Conservation (phyloP, 2,113 vertebrate species). For the Psophia crepitans region DNA sequence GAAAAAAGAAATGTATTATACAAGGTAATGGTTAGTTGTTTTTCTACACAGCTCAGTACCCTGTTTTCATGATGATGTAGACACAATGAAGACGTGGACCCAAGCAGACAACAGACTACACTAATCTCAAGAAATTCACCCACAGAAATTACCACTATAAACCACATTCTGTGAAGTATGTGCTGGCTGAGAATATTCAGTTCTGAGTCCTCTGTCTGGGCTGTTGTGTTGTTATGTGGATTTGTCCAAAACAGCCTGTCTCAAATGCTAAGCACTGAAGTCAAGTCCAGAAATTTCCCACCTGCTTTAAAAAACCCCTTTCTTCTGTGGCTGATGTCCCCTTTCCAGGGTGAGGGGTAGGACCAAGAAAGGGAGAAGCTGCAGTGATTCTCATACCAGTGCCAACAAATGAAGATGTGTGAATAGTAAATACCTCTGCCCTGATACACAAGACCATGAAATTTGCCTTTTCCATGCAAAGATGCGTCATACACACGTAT, state of each 20-base stretch:
- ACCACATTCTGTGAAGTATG: not conserved
- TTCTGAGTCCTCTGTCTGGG: not conserved
- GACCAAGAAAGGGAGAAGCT: not conserved
- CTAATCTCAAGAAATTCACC: not conserved
- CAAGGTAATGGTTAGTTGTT: not conserved
- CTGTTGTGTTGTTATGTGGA: accelerated
- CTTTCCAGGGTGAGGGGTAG: not conserved
- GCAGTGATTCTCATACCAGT: not conserved
- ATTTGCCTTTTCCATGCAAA: not conserved
- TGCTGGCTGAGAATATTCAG: not conserved
- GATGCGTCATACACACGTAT: not conserved
- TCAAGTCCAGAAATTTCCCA: not conserved
- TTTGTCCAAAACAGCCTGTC: not conserved
- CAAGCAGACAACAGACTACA: not conserved
- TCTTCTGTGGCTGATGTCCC: not conserved
- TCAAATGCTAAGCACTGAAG: not conserved
- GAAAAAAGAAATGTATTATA: not conserved
- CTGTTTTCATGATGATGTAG: not conserved
- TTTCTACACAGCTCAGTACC: not conserved
- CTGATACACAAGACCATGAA: not conserved
- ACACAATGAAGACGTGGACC: not conserved
- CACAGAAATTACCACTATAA: not conserved
- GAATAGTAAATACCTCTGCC: not conserved
- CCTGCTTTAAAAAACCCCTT: not conserved
- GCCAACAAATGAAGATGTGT: not conserved